Conservation (phyloP, 2,797 vertebrate species). For the Martes flavigula region DNA sequence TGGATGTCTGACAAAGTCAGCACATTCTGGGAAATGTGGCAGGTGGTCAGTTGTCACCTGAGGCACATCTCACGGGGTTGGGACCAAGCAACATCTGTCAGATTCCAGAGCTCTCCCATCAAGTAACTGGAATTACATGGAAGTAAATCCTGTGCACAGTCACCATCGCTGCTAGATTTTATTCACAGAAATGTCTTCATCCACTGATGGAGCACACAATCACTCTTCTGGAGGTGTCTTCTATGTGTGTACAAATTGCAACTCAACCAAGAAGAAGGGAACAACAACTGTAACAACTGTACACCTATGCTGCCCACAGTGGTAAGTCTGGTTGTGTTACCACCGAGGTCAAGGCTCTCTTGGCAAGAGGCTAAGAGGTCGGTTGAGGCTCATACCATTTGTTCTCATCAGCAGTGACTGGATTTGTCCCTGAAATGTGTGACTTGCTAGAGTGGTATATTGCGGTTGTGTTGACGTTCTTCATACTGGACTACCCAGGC, state of each 20-base stretch:
- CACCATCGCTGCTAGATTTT: not conserved
- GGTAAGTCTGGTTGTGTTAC: not conserved
- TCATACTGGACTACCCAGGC: not conserved
- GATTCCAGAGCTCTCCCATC: not conserved
- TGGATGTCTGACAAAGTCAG: constrained; percentile 69
- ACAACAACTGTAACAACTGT: too few relatives aligned
- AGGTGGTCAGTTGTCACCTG: constrained; percentile 48
- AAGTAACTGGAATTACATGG: not conserved
- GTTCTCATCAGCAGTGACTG: not conserved
- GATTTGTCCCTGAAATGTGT: not conserved
- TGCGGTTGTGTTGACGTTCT: not conserved
- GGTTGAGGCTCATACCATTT: not conserved
- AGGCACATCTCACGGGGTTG: not conserved
- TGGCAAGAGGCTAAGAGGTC: not conserved
- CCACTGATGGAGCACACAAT: not conserved
- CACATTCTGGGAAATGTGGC: constrained; percentile 67
- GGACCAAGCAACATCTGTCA: not conserved
- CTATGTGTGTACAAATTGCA: not conserved
- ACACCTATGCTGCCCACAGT: accelerated
- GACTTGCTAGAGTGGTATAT: not conserved
- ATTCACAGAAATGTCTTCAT: not conserved
- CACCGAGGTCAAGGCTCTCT: not conserved
- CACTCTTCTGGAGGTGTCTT: not conserved
- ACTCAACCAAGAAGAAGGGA: not conserved
- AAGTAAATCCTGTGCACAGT: not conserved